Base-by-base conservation (phyloP, 2,888 invertebrate genomes). In the Drosophila meridionalis region DNA sequence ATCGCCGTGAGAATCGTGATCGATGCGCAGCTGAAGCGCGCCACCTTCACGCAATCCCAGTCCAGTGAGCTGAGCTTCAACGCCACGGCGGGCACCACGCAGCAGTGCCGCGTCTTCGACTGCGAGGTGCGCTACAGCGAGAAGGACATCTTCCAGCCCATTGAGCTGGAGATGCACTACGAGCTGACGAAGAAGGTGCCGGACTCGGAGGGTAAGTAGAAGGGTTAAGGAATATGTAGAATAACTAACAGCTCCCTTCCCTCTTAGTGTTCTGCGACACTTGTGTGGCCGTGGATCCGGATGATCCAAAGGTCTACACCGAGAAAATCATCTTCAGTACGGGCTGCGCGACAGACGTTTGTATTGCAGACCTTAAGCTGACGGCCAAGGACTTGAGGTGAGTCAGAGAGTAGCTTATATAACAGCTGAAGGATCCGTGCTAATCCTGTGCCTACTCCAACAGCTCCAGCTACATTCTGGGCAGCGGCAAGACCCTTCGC, bases 251-350 rank as follows among this genome's bases (percentile, higher is more conserved):
- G 20, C 20, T 20, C 20, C 0, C n/a, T 40, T 11, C 0, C 3
- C 4, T 7, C 32, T 14, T 30, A 93, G 93, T 76, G 4, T 93
- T 93, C 77, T 93, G 93, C 65, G 91, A 92, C 32, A 90, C 80
- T 4, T 93, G 93, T 64, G 93, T 91, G 2, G 92, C 93, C 3
- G 91, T 93, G 1, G 93, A 93, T 91, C 93, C 93, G 0, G 85
- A 85, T 5, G 93, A 92, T 69, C 82, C 92, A 3, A 91, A 90
- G 69, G 83, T 90, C 0, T 88, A 79, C 56, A 74, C 83, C 0
- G 91, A 93, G 66, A 93, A 92, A 70, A 92, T 93, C 12, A 92
- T 92, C 30, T 93, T 93, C 62, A 93, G 92, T 72, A 93, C 93
- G 1, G 93, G 93, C 2, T 93, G 93, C 50, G 87, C 85, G 43